Conservation (phyloP, 2,797 vertebrate species). For the Cuculus canorus region DNA sequence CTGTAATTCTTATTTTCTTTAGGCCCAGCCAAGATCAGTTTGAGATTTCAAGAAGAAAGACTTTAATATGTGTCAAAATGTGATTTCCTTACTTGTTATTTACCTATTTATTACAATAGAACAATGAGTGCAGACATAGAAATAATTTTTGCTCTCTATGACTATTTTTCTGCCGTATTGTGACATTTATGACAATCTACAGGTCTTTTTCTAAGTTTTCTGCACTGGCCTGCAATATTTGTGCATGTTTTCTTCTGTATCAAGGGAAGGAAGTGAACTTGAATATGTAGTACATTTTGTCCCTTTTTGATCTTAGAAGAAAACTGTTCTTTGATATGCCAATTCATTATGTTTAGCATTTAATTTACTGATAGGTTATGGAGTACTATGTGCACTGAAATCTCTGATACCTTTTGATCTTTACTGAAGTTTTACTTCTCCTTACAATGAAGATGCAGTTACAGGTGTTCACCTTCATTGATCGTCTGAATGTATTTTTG, state of each 20-base stretch:
- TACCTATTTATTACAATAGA: background rate
- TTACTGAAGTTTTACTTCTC: background rate
- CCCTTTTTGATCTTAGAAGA: background rate
- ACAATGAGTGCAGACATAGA: background rate
- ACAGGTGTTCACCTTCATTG: background rate
- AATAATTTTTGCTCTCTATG: background rate
- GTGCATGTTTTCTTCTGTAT: background rate
- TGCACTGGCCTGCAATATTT: background rate
- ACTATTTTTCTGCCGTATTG: background rate
- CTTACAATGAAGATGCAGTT: background rate
- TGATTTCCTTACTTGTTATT: background rate
- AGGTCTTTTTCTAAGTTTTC: background rate
- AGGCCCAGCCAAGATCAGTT: background rate
- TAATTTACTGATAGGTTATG: background rate
- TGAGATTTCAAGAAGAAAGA: slow-evolving; percentile 24
- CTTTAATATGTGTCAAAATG: background rate
- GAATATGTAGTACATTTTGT: background rate
- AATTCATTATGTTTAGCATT: slow-evolving; percentile 15
- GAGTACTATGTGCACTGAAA: background rate
- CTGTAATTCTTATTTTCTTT: background rate
- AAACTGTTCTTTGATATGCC: background rate
- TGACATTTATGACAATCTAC: background rate
- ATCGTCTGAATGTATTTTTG: slow-evolving; percentile 33
- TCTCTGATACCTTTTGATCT: background rate
- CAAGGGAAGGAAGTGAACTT: background rate